These are phyloP conservation scores for Theonella swinhoei DNA, from an alignment of 37 sponge, comb jelly and placozoan species.

Conservation along the genomic window DNA sequence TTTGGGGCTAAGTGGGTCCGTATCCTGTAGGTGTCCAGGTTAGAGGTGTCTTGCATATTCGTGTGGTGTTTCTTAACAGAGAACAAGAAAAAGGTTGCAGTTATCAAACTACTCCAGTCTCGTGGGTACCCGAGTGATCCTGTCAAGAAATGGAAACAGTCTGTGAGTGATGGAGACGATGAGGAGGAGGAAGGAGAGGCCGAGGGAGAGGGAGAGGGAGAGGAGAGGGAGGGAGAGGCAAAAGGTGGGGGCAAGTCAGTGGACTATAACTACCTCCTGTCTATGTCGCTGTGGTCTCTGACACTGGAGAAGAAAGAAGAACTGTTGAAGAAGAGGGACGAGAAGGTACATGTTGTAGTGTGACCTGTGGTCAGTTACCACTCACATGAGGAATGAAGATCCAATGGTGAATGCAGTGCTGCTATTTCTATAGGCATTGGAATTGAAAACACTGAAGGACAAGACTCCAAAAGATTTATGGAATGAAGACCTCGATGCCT, in stretches of 20 bases:
- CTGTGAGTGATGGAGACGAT: not conserved
- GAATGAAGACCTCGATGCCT: conserved; percentile 82
- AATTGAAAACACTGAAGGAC: conserved; percentile 54
- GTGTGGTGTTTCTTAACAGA: too few species aligned
- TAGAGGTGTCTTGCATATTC: too few species aligned
- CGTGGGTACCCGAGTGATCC: conserved; percentile 87
- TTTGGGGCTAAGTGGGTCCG: not conserved
- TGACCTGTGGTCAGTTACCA: too few species aligned
- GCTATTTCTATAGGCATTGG: conserved; percentile 52
- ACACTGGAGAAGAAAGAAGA: conserved; percentile 92
- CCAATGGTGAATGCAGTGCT: not conserved
- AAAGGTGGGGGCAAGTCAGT: conserved; percentile 16
- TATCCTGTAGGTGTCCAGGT: not conserved
- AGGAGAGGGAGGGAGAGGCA: conserved; percentile 21
- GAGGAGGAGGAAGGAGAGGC: conserved; percentile 15
- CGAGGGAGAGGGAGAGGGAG: conserved; percentile 41
- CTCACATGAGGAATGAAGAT: not conserved
- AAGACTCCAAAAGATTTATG: conserved; percentile 83
- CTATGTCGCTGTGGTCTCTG: conserved; percentile 86
- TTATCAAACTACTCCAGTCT: conserved; percentile 67
- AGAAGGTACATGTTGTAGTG: too few species aligned
- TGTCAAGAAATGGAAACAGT: conserved; percentile 88
- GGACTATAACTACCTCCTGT: conserved; percentile 92
- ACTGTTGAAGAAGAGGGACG: conserved; percentile 78
- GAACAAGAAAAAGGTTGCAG: conserved; percentile 75